These are phyloP conservation scores for Drosophila ananassae DNA, from an alignment of 1,140 invertebrate genomes.

Conservation along the genomic window DNA sequence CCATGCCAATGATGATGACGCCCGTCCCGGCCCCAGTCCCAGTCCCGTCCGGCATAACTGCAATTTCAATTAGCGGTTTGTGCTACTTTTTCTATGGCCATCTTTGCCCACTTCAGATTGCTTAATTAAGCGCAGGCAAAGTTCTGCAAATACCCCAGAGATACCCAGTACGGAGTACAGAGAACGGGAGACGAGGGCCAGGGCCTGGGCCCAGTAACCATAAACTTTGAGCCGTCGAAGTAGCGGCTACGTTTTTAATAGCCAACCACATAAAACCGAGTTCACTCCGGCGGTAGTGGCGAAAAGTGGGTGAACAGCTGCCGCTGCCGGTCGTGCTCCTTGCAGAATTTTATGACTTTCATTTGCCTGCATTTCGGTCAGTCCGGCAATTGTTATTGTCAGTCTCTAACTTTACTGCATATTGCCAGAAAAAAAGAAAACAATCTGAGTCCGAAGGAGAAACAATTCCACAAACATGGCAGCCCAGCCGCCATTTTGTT, in stretches of 20 bases:
- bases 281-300: background rate
- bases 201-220: slow-evolving; percentile 16
- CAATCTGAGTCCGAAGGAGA: too few relatives aligned
- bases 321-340: slow-evolving; percentile 22
- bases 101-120: slow-evolving; percentile 67
- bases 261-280: slow-evolving; percentile 56
- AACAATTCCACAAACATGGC: slow-evolving; percentile 11
- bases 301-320: slow-evolving; percentile 29
- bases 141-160: slow-evolving; percentile 64
- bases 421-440: slow-evolving; percentile 31
- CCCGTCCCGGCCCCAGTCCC: background rate
- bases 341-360: slow-evolving; percentile 74
- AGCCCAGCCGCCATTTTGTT: slow-evolving; percentile 53
- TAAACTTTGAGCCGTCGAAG: slow-evolving; percentile 76
- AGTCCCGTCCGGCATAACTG: slow-evolving; percentile 58
- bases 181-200: slow-evolving; percentile 15
- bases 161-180: background rate
- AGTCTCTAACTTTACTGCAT: slow-evolving; percentile 60
- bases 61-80: slow-evolving; percentile 80
- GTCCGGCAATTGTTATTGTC: slow-evolving; percentile 44
- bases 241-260: slow-evolving; percentile 75
- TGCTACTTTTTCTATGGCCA: slow-evolving; percentile 64
- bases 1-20: slow-evolving; percentile 39
- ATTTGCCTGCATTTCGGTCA: slow-evolving; percentile 66
- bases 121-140: slow-evolving; percentile 78